These are phyloP conservation scores for Phymorhynchus buccinoides DNA, from an alignment of 1,140 invertebrate genomes.

Conservation along the genomic window DNA sequence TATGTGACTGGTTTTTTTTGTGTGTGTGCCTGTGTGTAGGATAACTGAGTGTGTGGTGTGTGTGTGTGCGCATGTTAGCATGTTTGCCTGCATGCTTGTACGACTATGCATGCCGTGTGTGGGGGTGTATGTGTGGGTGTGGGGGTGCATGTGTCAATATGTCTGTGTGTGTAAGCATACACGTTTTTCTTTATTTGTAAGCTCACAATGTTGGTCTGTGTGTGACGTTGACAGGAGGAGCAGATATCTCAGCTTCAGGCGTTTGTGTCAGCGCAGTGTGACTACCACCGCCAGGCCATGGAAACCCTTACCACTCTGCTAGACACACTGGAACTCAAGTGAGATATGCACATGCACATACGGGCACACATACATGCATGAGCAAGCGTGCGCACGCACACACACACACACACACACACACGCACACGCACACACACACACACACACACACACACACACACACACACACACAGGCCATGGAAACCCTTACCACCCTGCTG, in stretches of 20 bases:
- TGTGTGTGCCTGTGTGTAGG: slow-evolving; percentile 2
- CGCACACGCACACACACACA: background rate
- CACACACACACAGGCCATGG: too few species aligned
- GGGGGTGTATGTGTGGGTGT: background rate
- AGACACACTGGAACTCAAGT: slow-evolving; percentile 92
- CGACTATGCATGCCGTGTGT: too few species aligned
- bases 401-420: background rate
- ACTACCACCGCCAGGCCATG: slow-evolving; percentile 96
- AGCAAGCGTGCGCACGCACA: too few species aligned
- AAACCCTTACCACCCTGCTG: too few species aligned
- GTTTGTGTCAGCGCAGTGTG: slow-evolving; percentile 93
- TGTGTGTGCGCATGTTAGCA: background rate
- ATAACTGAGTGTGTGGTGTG: slow-evolving; percentile 8
- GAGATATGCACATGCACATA: slow-evolving; percentile 61
- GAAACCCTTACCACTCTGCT: slow-evolving; percentile 89
- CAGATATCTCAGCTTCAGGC: slow-evolving; percentile 96
- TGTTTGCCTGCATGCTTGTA: too few species aligned
- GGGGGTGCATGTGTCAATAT: background rate
- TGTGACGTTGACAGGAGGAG: slow-evolving; percentile 83
- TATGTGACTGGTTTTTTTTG: too few species aligned
- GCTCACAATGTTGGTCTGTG: too few species aligned
- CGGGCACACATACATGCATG: too few species aligned
- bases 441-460: background rate
- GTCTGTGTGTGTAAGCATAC: background rate
- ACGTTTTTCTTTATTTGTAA: slow-evolving; percentile 2